Evolutionary conservation across 2,113 vertebrate species (phyloP).

Genomic region (Chloropsis hardwickii): DNA sequence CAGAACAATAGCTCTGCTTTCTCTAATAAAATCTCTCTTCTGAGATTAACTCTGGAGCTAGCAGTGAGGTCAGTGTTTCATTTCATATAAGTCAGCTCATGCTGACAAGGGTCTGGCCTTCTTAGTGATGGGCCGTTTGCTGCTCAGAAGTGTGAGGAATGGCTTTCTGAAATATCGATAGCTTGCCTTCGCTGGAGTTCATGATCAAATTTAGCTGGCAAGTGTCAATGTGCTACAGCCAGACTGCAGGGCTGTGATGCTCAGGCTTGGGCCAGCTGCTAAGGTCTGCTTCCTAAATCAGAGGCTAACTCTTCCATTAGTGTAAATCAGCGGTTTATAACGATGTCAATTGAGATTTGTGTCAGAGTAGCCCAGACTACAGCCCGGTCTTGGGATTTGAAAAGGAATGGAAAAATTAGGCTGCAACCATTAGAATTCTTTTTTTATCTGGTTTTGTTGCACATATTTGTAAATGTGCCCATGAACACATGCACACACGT

Average conservation of each 20-base stretch:
- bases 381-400: background rate
- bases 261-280: background rate
- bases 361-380: background rate
- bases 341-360: background rate
- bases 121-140: conserved; percentile 47
- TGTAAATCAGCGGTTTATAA: background rate
- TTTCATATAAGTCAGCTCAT: background rate
- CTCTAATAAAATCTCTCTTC: conserved; percentile 5
- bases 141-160: conserved; percentile 53
- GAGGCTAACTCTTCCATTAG: background rate
- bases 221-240: background rate
- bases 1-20: background rate
- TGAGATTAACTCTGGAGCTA: conserved; percentile 10
- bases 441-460: background rate
- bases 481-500: fast-evolving
- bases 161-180: conserved; percentile 41
- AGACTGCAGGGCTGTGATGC: background rate
- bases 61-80: conserved; percentile 1
- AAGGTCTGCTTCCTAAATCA: background rate
- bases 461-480: background rate
- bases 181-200: background rate
- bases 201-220: background rate
- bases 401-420: background rate
- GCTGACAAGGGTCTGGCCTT: conserved; percentile 31
- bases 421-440: background rate